Evolutionary conservation across 1,140 invertebrate species (phyloP).

Genomic region (Polypedilum pembai): DNA sequence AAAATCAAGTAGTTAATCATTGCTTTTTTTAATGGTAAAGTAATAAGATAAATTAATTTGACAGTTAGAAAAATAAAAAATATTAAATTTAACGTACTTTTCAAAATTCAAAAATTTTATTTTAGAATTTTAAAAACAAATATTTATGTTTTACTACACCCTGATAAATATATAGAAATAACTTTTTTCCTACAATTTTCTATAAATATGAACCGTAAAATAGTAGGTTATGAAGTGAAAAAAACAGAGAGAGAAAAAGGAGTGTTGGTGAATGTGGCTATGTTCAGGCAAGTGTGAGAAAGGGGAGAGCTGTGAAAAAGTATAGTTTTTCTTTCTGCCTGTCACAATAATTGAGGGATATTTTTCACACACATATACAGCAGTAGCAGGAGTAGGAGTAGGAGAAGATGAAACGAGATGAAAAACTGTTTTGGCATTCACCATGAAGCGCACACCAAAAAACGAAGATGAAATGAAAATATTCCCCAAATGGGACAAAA

Average conservation of each 20-base stretch:
- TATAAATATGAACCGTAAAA: conserved; percentile 26
- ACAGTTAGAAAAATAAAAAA: too few relatives aligned
- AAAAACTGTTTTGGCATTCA: too few relatives aligned
- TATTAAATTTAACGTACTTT: too few relatives aligned
- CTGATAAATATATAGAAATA: too few relatives aligned
- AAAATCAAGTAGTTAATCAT: too few relatives aligned
- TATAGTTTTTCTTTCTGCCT: not conserved
- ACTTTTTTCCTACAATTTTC: not conserved
- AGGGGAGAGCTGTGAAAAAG: not conserved
- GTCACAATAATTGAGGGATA: conserved; percentile 26
- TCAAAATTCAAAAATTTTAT: not conserved
- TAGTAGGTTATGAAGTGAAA: conserved; percentile 22
- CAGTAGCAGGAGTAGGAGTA: too few relatives aligned
- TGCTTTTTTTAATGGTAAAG: too few relatives aligned
- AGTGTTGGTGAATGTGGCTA: not conserved
- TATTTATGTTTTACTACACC: too few relatives aligned
- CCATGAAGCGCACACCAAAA: too few relatives aligned
- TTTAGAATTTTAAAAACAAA: too few relatives aligned
- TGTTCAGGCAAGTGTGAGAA: not conserved
- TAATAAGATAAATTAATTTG: too few relatives aligned
- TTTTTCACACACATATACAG: not conserved
- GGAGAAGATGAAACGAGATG: too few relatives aligned
- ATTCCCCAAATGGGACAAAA: not conserved
- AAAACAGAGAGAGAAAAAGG: not conserved
- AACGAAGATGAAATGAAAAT: not conserved